A percentile compares a stretch with the other conserved stretches of the same genome.
Evolutionary conservation across 2,797 vertebrate species (phyloP).

Genomic region (Graptemys geographica): DNA sequence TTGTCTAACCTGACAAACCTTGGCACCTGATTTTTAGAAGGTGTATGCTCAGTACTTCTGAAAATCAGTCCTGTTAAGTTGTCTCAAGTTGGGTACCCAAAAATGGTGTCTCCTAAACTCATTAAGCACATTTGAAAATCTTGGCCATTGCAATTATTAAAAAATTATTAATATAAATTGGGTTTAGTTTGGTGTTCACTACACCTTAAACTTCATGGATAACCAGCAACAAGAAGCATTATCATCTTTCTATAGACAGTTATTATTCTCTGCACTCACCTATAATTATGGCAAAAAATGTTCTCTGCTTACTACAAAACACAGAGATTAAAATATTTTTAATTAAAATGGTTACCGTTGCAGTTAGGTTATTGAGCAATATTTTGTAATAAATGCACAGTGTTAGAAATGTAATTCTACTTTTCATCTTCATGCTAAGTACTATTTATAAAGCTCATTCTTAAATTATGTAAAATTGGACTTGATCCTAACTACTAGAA

Average conservation of each 20-base stretch:
- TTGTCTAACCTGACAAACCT: not conserved
- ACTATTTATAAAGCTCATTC: constrained; percentile 72
- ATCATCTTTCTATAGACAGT: constrained; percentile 13
- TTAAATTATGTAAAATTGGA: constrained; percentile 76
- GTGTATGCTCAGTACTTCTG: not conserved
- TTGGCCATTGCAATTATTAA: not conserved
- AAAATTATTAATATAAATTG: not conserved
- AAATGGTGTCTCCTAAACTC: not conserved
- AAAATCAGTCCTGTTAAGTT: not conserved
- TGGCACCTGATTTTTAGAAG: not conserved
- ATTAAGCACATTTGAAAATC: not conserved
- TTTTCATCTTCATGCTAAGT: constrained; percentile 75
- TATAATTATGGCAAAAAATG: constrained; percentile 2
- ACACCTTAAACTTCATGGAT: not conserved
- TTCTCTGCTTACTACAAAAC: constrained; percentile 54
- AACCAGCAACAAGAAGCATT: not conserved
- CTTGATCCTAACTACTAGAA: constrained; percentile 76
- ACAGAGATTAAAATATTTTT: constrained; percentile 62
- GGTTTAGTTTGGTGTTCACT: not conserved
- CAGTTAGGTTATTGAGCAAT: constrained; percentile 77
- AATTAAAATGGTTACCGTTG: constrained; percentile 79
- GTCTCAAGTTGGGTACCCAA: not conserved
- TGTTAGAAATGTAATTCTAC: constrained; percentile 71
- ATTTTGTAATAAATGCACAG: constrained; percentile 75
- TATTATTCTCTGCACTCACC: not conserved